Conservation (phyloP, 2,113 vertebrate species). For the Siniperca chuatsi region DNA sequence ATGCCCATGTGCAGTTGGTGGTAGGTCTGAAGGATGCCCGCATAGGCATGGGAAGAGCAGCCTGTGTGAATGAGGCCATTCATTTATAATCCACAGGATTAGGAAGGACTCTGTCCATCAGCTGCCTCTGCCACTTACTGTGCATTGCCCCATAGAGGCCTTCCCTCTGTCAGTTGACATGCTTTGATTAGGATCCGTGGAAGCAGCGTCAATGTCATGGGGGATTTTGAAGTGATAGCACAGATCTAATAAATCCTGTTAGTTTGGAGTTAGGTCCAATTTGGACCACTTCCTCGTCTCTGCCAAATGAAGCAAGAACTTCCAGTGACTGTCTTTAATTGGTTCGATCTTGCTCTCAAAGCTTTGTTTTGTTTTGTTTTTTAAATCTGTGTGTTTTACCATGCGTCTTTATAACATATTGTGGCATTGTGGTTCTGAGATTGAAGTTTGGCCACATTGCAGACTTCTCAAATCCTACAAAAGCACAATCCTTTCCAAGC, state of each 20-base stretch:
- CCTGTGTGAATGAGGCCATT: conserved; percentile 64
- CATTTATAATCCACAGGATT: conserved; percentile 69
- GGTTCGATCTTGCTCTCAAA: conserved; percentile 11
- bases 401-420: accelerated
- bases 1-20: conserved; percentile 26
- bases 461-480: background rate
- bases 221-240: conserved; percentile 43
- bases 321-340: conserved; percentile 20
- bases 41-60: conserved; percentile 56
- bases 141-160: background rate
- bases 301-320: conserved; percentile 17
- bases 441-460: background rate
- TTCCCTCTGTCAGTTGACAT: background rate
- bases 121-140: conserved; percentile 70
- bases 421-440: background rate
- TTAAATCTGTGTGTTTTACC: background rate
- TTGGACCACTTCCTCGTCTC: conserved; percentile 10
- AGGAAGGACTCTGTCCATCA: conserved; percentile 57
- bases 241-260: conserved; percentile 60
- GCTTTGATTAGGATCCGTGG: conserved; percentile 57
- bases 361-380: conserved; percentile 6
- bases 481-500: background rate
- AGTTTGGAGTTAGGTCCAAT: conserved; percentile 20
- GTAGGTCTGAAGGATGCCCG: conserved; percentile 37
- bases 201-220: conserved; percentile 28